Evolutionary conservation across 2,888 invertebrate species (phyloP).

Genomic region (Dryomyza anilis): DNA sequence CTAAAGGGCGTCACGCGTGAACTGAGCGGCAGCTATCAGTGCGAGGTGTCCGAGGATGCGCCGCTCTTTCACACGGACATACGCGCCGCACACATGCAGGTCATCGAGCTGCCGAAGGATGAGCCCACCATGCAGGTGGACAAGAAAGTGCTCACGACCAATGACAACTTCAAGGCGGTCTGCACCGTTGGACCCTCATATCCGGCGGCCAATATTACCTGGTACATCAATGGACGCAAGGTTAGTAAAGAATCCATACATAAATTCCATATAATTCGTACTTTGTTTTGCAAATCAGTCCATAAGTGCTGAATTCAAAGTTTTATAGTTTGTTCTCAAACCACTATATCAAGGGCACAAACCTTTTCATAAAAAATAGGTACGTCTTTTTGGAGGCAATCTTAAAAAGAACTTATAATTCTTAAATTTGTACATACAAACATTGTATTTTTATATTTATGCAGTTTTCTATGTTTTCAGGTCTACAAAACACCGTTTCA

Average conservation of each 20-base stretch:
- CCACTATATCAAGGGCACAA: too few relatives aligned
- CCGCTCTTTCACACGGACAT: conserved; percentile 66
- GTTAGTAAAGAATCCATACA: too few relatives aligned
- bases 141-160: conserved; percentile 63
- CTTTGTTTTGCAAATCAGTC: too few relatives aligned
- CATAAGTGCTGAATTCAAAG: too few relatives aligned
- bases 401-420: too few relatives aligned
- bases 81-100: conserved; percentile 64
- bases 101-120: conserved; percentile 65
- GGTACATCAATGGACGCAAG: conserved; percentile 65
- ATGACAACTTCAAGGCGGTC: conserved; percentile 64
- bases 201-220: conserved; percentile 65
- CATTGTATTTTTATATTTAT: too few relatives aligned
- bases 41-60: conserved; percentile 67
- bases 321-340: too few relatives aligned
- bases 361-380: too few relatives aligned
- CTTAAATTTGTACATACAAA: too few relatives aligned
- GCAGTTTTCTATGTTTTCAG: conserved; percentile 39
- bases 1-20: conserved; percentile 64
- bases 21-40: conserved; percentile 65
- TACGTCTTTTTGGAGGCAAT: too few relatives aligned
- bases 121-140: conserved; percentile 64
- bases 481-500: conserved; percentile 60
- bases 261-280: too few relatives aligned
- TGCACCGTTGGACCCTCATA: conserved; percentile 66